Conservation (phyloP, 64 coral and sea anemone genomes). For the Actinia equina region DNA sequence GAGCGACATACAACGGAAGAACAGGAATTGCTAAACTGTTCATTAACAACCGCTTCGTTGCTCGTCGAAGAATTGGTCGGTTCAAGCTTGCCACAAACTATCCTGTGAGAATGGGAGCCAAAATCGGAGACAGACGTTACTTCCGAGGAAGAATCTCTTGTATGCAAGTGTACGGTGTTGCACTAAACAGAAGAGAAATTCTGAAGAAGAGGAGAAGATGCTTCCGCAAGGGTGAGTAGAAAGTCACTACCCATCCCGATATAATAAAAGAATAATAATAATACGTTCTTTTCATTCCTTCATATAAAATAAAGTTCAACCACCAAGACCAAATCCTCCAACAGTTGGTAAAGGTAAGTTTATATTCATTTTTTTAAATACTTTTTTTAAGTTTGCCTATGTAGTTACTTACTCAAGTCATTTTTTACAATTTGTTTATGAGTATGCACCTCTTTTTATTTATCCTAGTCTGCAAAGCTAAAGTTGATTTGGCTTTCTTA, state of each 20-base stretch:
- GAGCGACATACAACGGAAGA: no score
- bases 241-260: not conserved
- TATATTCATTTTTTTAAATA: not conserved
- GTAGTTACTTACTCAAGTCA: no score
- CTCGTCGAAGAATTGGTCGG: no score
- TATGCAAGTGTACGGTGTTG: constrained; percentile 54
- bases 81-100: no score
- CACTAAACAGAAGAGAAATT: constrained; percentile 52
- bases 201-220: constrained; percentile 34
- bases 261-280: not conserved
- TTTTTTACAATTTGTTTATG: not conserved
- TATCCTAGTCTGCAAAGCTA: not conserved
- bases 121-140: no score
- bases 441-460: not conserved
- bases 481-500: not conserved
- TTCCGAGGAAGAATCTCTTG: no score
- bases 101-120: no score
- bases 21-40: no score
- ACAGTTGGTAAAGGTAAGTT: constrained; percentile 40
- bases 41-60: no score
- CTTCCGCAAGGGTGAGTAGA: constrained; percentile 41
- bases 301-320: not conserved
- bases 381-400: not conserved
- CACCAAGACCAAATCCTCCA: constrained; percentile 6
- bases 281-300: not conserved